Evolutionary conservation across 2,888 invertebrate species (phyloP).

Genomic region (Halictus quadricinctus): DNA sequence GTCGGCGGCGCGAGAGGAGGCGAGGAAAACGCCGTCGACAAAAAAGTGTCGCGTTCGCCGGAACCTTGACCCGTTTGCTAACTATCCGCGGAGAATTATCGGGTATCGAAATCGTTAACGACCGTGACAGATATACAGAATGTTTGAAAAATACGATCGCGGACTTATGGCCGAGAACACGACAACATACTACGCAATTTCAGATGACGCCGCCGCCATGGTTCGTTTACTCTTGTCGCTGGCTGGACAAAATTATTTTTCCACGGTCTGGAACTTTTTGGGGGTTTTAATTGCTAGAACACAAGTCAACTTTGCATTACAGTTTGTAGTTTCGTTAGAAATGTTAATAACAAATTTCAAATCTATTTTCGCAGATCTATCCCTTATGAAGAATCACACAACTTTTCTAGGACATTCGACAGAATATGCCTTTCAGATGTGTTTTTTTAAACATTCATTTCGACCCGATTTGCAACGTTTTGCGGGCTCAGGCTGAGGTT

Average conservation of each 20-base stretch:
- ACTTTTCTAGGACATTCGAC: too few relatives aligned
- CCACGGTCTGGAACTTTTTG: too few relatives aligned
- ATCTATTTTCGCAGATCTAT: too few relatives aligned
- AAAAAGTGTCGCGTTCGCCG: slow-evolving; percentile 34
- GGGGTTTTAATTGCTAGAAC: too few relatives aligned
- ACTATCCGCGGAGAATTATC: not conserved
- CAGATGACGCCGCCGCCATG: not conserved
- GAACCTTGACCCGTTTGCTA: slow-evolving; percentile 53
- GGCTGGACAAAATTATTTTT: not conserved
- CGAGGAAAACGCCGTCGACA: slow-evolving; percentile 18
- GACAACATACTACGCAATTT: not conserved
- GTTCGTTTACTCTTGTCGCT: not conserved
- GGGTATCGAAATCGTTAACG: not conserved
- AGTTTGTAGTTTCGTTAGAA: too few relatives aligned
- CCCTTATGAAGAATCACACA: too few relatives aligned
- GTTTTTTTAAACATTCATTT: too few relatives aligned
- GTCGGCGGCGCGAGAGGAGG: not conserved
- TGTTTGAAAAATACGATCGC: not conserved
- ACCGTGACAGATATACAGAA: not conserved
- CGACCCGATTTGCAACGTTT: too few relatives aligned
- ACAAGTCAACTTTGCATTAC: too few relatives aligned
- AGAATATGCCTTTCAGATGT: too few relatives aligned
- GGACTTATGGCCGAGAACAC: not conserved
- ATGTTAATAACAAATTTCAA: too few relatives aligned
- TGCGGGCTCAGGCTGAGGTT: too few relatives aligned